Evolutionary conservation across 2,888 invertebrate genomes (phyloP), one percentile per base, ranked within the genome.

Genomic region (Chesias legatella): DNA sequence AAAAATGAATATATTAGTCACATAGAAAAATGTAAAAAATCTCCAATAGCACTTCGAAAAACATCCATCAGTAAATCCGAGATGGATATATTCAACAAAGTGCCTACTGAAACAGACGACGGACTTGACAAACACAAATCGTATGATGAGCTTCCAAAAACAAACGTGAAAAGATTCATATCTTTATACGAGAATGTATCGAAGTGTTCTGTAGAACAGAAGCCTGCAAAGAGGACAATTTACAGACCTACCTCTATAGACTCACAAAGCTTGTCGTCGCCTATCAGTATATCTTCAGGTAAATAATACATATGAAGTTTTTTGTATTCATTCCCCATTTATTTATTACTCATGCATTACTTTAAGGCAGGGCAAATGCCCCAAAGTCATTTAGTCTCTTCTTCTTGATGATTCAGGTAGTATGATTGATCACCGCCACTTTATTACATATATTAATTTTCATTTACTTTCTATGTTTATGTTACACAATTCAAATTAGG

Each of bases 11-110:
- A 58, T 29, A 60, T 60, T 36, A 58, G 39, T 37, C 48, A 59
- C 10, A 44, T 57, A 27, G 47, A 57, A 33, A 64, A 58, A 33
- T 56, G 58, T 20, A 60, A 57, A 36, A 56, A 53, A 13, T 29
- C 32, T 22, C 40, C 40, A 51, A 36, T 24, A 60, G 61, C 13
- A 40, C 56, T 79, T n/a, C 63, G 71, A 3, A 80, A 72, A 56
- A 70, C 71, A 31, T 78, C 77, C 7, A 73, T 80, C n/a, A 88
- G 88, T 50, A 86, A 78, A 61, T 88, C 88, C 10, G 88, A 88
- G 68, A 84, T 82, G 85, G 88, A 88, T 41, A 81, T 88, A 54
- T 88, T 86, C 35, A 85, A 67, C 39, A 88, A 82, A 68, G 50
- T 65, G n/a, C 52, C 67, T 34, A 59, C 48, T 33, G 64, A 63